Conservation (phyloP, 1,140 invertebrate genomes). For the Papilio glaucus region DNA sequence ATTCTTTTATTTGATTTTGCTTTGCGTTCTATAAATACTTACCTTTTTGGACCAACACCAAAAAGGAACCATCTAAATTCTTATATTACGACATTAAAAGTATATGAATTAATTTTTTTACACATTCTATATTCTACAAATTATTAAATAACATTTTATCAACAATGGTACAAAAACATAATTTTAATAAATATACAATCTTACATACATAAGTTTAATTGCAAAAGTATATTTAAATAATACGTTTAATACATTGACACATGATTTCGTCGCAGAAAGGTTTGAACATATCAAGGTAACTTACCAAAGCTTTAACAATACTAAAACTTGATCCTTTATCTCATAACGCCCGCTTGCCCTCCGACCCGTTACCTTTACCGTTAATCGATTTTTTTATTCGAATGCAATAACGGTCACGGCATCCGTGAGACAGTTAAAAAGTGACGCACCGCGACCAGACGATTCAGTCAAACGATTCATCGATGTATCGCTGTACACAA, state of each 20-base stretch:
- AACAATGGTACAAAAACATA: too few species aligned
- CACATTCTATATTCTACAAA: too few species aligned
- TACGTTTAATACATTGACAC: background rate
- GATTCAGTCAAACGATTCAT: slow-evolving; percentile 50
- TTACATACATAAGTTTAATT: too few species aligned
- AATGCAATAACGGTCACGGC: slow-evolving; percentile 66
- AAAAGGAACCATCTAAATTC: too few species aligned
- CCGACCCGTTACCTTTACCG: slow-evolving; percentile 76
- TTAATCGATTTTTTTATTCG: slow-evolving; percentile 67
- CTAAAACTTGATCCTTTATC: slow-evolving; percentile 50
- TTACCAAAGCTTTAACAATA: slow-evolving; percentile 27
- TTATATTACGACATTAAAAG: too few species aligned
- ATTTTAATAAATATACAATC: too few species aligned
- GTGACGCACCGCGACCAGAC: slow-evolving; percentile 62
- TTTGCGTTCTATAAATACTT: too few species aligned
- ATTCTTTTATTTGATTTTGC: too few species aligned
- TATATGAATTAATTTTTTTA: too few species aligned
- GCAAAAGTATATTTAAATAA: background rate
- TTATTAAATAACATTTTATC: too few species aligned
- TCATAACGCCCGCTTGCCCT: slow-evolving; percentile 67
- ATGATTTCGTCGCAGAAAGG: background rate
- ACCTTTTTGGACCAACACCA: too few species aligned
- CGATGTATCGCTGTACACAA: slow-evolving; percentile 43
- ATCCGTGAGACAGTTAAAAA: slow-evolving; percentile 63
- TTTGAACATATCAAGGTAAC: slow-evolving; percentile 30